Percentiles rank a stretch among this genome's conserved stretches.
Evolutionary conservation across 2,113 vertebrate species (phyloP).

Genomic region (Petromus typicus): DNA sequence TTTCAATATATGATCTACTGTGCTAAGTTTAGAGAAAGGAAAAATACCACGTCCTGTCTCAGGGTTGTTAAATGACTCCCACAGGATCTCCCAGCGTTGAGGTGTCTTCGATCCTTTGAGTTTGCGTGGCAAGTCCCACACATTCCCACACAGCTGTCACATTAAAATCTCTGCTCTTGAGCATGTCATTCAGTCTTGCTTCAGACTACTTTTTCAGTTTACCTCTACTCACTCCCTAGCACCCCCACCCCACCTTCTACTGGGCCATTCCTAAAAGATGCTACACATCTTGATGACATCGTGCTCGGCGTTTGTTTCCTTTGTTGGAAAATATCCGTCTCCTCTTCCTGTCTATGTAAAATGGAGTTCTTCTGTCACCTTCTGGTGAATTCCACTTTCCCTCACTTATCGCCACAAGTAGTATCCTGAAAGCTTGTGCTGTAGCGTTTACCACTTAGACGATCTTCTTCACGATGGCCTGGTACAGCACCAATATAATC

Average conservation of each 20-base stretch:
- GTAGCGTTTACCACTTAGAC: background rate
- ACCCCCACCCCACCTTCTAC: background rate
- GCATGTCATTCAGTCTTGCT: background rate
- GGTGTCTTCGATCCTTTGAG: conserved; percentile 16
- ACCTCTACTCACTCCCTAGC: background rate
- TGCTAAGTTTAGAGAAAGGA: conserved; percentile 9
- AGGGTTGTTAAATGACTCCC: conserved; percentile 28
- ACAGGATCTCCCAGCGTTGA: conserved; percentile 28
- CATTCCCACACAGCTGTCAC: background rate
- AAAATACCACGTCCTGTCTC: conserved; percentile 24
- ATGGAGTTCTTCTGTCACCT: background rate
- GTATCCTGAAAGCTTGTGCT: background rate
- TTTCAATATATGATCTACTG: conserved; percentile 41
- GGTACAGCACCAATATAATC: background rate
- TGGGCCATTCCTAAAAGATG: background rate
- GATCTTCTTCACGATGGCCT: background rate
- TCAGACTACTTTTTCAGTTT: background rate
- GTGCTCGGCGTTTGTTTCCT: background rate
- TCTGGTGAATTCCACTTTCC: conserved; percentile 10
- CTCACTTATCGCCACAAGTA: background rate
- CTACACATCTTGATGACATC: background rate
- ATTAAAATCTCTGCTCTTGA: conserved; percentile 41
- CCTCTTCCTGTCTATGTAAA: background rate
- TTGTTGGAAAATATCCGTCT: background rate
- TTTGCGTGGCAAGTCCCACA: conserved; percentile 16